Evolutionary conservation across 2,113 vertebrate genomes (phyloP).

Genomic region (human): GRCh38 chr7:134045001-134045500

Average conservation of each 20-base stretch:
- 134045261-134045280: conserved; percentile 16
- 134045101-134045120: background rate
- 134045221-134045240: background rate
- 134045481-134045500: background rate
- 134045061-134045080: background rate
- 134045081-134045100: background rate
- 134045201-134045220: background rate
- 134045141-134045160: conserved; percentile 17
- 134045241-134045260: background rate
- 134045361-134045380: background rate
- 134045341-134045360: background rate
- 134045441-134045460: background rate
- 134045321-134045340: background rate
- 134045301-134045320: background rate
- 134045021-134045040: background rate
- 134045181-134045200: conserved; percentile 37
- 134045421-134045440: background rate
- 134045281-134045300: background rate
- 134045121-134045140: background rate
- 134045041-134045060: background rate
- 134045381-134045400: background rate
- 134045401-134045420: background rate
- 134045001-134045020: background rate
- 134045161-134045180: background rate
- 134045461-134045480: background rate